Evolutionary conservation across 2,888 invertebrate genomes (phyloP), one percentile per base, ranked within the genome.

Genomic region (Teleiodes luculella): DNA sequence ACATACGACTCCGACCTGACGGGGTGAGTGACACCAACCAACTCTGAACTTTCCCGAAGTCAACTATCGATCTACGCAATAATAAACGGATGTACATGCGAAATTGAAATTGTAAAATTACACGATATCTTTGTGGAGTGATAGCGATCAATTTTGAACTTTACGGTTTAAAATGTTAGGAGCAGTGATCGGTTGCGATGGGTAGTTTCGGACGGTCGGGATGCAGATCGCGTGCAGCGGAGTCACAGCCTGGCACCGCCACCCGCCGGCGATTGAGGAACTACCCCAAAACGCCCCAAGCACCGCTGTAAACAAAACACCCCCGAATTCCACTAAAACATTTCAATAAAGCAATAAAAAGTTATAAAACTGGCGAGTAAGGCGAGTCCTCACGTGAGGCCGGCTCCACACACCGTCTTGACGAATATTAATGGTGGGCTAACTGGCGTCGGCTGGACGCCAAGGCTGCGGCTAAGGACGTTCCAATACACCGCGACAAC

Each of bases 1-100:
- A 98, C 72, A 96, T 96, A 66, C 91, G 98, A 58, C 84, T 97
- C 52, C 93, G 94, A 76, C 92, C 93, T 53, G 98, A 98, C 90
- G 96, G 95, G 84, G 98, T 98, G 90, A 93, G 94, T 90, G 11
- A 8, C 43, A 8, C 11, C 7, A 14, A 37, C 1, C 14, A 43
- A 24, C 8, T 13, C 11, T 4, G 18, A 41, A 18, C 18, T 18
- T 11, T 11, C n/a, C 18, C 16, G 20, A 45, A 45, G 37, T 51
- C 54, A 41, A 43, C 36, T 50, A 53, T 52, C 56, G 47, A 14
- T 33, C 2, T 39, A 50, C 50, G 39, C 50, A 54, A 52, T 50
- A 56, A 54, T 45, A 55, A 54, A 24, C 24, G 3, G 6, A 24
- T 24, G 6, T 62, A 57, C 65, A 71, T 68, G 68, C 66, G 52